Evolutionary conservation across 2,888 invertebrate species (phyloP).

Genomic region (Baccha elongata): DNA sequence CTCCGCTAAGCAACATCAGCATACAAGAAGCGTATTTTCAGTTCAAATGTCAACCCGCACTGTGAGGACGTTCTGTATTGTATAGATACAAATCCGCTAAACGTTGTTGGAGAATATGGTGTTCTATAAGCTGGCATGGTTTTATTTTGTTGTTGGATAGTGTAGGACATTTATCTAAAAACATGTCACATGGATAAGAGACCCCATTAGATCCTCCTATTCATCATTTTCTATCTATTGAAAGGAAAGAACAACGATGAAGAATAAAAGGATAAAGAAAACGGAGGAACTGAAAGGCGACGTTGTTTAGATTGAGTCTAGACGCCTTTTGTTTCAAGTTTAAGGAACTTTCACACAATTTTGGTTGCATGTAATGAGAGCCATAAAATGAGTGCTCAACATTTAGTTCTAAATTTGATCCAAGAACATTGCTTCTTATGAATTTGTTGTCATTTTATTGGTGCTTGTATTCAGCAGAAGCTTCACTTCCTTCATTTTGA

Average conservation of each 20-base stretch:
- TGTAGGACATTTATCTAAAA: conserved; percentile 21
- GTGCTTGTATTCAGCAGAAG: too few species aligned
- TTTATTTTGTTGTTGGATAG: background rate
- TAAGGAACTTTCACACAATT: too few species aligned
- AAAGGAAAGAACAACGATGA: conserved; percentile 8
- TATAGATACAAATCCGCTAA: background rate
- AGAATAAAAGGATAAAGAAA: background rate
- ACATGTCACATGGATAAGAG: conserved; percentile 31
- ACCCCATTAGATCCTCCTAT: conserved; percentile 14
- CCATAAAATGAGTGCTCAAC: too few species aligned
- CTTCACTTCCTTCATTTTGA: too few species aligned
- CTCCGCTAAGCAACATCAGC: conserved; percentile 25
- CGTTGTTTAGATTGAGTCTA: background rate
- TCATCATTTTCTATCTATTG: conserved; percentile 27
- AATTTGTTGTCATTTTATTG: too few species aligned
- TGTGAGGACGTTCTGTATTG: background rate
- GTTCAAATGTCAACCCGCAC: conserved; percentile 12
- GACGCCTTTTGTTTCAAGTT: background rate
- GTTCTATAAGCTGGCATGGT: background rate
- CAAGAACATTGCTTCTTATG: too few species aligned
- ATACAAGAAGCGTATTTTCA: conserved; percentile 37
- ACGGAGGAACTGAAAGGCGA: background rate
- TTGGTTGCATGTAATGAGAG: too few species aligned
- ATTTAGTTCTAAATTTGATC: too few species aligned
- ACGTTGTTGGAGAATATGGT: background rate